phyloP scores from a whole-genome alignment of 2,888 invertebrate species.

The Mythimna albipuncta region DNA sequence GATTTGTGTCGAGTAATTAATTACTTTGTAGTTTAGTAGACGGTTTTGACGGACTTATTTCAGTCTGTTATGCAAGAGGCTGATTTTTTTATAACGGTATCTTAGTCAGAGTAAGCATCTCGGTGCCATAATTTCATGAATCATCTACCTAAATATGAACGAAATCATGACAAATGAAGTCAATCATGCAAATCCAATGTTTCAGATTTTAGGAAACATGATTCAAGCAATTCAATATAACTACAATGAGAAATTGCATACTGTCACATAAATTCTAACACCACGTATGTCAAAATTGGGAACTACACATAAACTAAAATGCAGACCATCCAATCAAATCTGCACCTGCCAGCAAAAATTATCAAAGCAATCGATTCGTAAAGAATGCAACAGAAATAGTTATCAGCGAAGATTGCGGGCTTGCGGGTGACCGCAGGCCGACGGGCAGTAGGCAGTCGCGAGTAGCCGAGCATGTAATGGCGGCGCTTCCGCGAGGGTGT shows the following conservation, averaged over 20 bases:
- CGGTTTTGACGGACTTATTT: constrained; percentile 37
- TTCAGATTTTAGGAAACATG: constrained; percentile 8
- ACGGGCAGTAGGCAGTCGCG: constrained; percentile 56
- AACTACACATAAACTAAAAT: background rate
- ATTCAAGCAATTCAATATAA: constrained; percentile 26
- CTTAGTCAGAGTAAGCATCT: constrained; percentile 25
- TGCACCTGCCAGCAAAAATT: constrained; percentile 32
- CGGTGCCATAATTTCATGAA: constrained; percentile 18
- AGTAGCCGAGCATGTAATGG: constrained; percentile 83
- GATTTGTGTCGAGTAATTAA: constrained; percentile 55
- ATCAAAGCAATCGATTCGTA: constrained; percentile 34
- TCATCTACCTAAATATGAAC: constrained; percentile 8
- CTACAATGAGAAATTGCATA: background rate
- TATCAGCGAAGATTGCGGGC: constrained; percentile 42
- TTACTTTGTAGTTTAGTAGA: constrained; percentile 43
- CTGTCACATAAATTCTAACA: too few relatives aligned
- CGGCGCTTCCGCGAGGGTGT: constrained; percentile 84
- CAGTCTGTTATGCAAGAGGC: constrained; percentile 28
- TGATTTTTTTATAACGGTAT: constrained; percentile 18
- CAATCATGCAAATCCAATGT: constrained; percentile 22
- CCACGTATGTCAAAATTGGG: too few relatives aligned
- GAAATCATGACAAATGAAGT: constrained; percentile 11
- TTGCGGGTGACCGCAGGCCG: constrained; percentile 53
- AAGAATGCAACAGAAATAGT: constrained; percentile 51
- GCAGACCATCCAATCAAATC: constrained; percentile 22